These are phyloP conservation scores for Metopia argyrocephala DNA, from an alignment of 2,888 invertebrate genomes.

Conservation along the genomic window DNA sequence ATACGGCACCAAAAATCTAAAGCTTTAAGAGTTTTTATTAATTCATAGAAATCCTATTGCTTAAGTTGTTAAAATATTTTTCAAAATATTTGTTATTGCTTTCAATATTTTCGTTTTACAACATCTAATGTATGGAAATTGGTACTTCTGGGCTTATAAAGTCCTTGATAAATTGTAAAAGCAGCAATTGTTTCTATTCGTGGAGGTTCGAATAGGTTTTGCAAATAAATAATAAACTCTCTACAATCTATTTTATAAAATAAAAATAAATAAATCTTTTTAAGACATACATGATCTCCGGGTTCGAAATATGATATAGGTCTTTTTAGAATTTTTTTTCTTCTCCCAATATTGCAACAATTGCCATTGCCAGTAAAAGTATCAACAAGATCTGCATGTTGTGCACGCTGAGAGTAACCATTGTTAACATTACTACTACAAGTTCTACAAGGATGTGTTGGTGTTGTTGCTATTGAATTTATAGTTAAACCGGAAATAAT, in stretches of 20 bases:
- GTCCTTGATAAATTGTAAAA: no score
- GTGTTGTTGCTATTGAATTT: conserved; percentile 5
- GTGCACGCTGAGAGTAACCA: conserved; percentile 16
- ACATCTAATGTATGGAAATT: no score
- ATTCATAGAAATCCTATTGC: no score
- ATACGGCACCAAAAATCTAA: no score
- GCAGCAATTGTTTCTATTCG: no score
- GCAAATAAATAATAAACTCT: conserved; percentile 1
- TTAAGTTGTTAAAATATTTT: no score
- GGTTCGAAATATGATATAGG: conserved; percentile 57
- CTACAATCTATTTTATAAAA: not conserved
- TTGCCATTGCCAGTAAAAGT: not conserved
- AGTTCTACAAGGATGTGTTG: not conserved
- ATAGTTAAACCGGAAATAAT: conserved; percentile 49
- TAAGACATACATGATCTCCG: conserved; percentile 56
- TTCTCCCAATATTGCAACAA: conserved; percentile 6
- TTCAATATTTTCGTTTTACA: no score
- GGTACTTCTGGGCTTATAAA: no score
- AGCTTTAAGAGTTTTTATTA: no score
- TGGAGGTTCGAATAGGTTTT: no score
- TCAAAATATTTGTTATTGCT: no score
- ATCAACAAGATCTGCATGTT: not conserved
- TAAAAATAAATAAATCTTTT: conserved; percentile 5
- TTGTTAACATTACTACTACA: not conserved
- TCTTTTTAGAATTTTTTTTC: conserved; percentile 37